phyloP scores from a whole-genome alignment of 2,113 vertebrate species.

The Tragelaphus strepsiceros region DNA sequence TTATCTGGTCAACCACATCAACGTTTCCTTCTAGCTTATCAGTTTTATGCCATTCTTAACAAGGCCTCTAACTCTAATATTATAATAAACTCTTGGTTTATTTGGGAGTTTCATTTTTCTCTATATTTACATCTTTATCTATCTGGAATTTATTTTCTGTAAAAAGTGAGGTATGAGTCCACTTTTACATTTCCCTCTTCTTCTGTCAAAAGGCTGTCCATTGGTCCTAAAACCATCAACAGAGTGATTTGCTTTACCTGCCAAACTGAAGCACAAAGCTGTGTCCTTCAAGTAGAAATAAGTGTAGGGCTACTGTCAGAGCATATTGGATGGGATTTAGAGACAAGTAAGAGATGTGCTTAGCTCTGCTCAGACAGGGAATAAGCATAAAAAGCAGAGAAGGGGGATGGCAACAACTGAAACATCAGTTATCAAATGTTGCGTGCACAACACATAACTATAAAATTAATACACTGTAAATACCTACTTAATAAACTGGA shows the following conservation, averaged over 20 bases:
- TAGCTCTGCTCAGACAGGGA: not conserved
- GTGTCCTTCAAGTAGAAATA: not conserved
- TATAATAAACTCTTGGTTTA: not conserved
- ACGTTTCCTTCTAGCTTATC: not conserved
- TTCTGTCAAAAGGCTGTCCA: not conserved
- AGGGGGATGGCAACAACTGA: not conserved
- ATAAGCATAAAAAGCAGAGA: not conserved
- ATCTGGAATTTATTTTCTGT: not conserved
- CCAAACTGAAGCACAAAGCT: not conserved
- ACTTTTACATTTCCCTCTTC: not conserved
- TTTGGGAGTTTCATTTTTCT: not conserved
- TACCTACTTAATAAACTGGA: not conserved
- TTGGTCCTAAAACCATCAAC: not conserved
- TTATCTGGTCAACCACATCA: not conserved
- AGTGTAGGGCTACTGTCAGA: not conserved
- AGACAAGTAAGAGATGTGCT: not conserved
- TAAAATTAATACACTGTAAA: not conserved
- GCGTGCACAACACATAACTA: not conserved
- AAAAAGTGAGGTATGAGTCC: not conserved
- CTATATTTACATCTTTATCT: not conserved
- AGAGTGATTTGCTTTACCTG: not conserved
- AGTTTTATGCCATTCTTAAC: not conserved
- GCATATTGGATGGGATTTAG: not conserved
- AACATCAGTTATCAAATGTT: not conserved
- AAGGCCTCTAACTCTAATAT: not conserved